phyloP scores from a whole-genome alignment of 1,140 invertebrate species.

The Archivesica marissinica region DNA sequence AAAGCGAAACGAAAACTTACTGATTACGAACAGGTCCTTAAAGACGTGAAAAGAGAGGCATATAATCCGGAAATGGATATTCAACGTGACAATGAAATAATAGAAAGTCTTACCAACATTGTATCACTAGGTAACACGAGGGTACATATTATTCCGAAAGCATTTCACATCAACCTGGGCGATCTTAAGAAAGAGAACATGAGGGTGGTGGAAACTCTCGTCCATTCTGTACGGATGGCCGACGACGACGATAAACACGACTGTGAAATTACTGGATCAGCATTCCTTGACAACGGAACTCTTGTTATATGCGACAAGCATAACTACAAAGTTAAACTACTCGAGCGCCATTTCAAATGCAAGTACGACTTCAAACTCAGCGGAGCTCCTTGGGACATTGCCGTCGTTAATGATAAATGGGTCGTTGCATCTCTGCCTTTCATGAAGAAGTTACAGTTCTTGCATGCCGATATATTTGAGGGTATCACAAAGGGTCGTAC shows the following conservation, averaged over 20 bases:
- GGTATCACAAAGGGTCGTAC: slow-evolving; percentile 31
- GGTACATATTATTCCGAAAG: slow-evolving; percentile 38
- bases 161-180: slow-evolving; percentile 29
- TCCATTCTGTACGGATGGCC: slow-evolving; percentile 53
- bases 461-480: slow-evolving; percentile 37
- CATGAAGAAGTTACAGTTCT: slow-evolving; percentile 44
- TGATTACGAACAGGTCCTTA: slow-evolving; percentile 37
- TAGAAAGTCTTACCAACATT: slow-evolving; percentile 1
- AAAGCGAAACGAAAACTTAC: slow-evolving; percentile 33
- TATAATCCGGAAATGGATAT: slow-evolving; percentile 35
- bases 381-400: slow-evolving; percentile 52
- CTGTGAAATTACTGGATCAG: slow-evolving; percentile 52
- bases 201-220: slow-evolving; percentile 47
- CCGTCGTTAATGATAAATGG: slow-evolving; percentile 49
- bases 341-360: slow-evolving; percentile 27
- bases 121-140: slow-evolving; percentile 13
- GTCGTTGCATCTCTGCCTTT: slow-evolving; percentile 44
- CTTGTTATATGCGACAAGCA: slow-evolving; percentile 56
- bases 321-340: slow-evolving; percentile 54
- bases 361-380: slow-evolving; percentile 25
- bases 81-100: not conserved
- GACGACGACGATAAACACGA: slow-evolving; percentile 51
- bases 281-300: slow-evolving; percentile 38
- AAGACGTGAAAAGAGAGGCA: slow-evolving; percentile 53
- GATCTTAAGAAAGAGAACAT: slow-evolving; percentile 46